A percentile compares a stretch with the other conserved stretches of the same genome.
Conservation (phyloP, 2,888 invertebrate species). For the Sicus ferrugineus region DNA sequence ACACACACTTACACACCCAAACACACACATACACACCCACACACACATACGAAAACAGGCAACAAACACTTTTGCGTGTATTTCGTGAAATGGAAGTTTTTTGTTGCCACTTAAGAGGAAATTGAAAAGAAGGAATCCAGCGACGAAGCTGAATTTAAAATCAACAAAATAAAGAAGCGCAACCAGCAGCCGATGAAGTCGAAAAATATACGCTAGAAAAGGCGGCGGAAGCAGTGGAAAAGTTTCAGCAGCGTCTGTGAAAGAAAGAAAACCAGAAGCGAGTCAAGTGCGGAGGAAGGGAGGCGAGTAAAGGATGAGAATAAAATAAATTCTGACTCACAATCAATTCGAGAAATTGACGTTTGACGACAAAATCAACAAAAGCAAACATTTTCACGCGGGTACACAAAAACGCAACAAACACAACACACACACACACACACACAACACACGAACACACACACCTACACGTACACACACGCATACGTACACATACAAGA, state of each 20-base stretch:
- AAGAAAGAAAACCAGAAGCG: neutral
- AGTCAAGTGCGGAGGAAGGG: neutral
- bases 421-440: conserved; percentile 1
- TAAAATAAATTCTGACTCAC: conserved; percentile 23
- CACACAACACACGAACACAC: too few relatives aligned
- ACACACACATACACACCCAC: neutral
- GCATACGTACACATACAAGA: too few relatives aligned
- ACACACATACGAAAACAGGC: neutral
- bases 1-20: neutral
- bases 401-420: conserved; percentile 28
- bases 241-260: neutral
- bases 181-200: neutral
- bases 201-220: neutral
- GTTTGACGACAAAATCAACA: conserved; percentile 55
- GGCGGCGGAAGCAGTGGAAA: neutral
- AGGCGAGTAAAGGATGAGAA: neutral
- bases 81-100: conserved; percentile 11
- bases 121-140: conserved; percentile 24
- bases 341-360: conserved; percentile 53
- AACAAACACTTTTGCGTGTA: too few relatives aligned
- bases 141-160: conserved; percentile 25
- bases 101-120: conserved; percentile 10
- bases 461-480: too few relatives aligned
- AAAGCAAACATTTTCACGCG: conserved; percentile 37
- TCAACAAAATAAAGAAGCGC: conserved; percentile 11